Evolutionary conservation across 2,888 invertebrate species (phyloP), one percentile per base, ranked within the genome.

Genomic region (Cordilura impudica): DNA sequence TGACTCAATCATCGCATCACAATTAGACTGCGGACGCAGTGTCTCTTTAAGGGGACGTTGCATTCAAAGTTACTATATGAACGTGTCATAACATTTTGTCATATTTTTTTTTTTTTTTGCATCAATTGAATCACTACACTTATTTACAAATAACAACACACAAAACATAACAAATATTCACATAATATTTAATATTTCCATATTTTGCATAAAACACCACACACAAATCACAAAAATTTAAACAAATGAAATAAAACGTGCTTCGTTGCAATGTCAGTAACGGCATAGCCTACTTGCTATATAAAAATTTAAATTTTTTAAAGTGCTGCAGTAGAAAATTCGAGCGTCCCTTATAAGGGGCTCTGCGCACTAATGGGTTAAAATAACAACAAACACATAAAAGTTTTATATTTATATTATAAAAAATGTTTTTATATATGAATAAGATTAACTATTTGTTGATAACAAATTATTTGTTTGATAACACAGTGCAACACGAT

Each of bases 1-100:
- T 31, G 29, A 49, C 2, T 61, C 26, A 45, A 16, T 18, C 10
- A 45, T 45, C 16, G 26, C 14, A 47, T 45, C 26, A 61, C 29
- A 61, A 61, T 61, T 61, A 45, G 26, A 43, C 60, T 29, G 23
- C 45, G 43, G 45, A 23, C 60, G 43, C 60, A 43, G 45, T 26
- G 23, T 60, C 43, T 23, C 45, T 61, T 23, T 61, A 7, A 61
- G 60, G 45, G 23, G 26, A 61, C 60, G 60, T 26, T 61, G 60
- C 45, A 61, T 45, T 61, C 45, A 61, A 45, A 61, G n/a, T n/a
- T n/a, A n/a, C n/a, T n/a, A n/a, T n/a, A n/a, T n/a, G n/a, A n/a
- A n/a, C n/a, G n/a, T n/a, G 61, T 5, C n/a, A 31, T 29, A 16
- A 49, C 47, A 63, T 45, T 63, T 31, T 63, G 2, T 49, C 21